Conservation (phyloP, 2,797 vertebrate species). For the Apodemus agrarius region DNA sequence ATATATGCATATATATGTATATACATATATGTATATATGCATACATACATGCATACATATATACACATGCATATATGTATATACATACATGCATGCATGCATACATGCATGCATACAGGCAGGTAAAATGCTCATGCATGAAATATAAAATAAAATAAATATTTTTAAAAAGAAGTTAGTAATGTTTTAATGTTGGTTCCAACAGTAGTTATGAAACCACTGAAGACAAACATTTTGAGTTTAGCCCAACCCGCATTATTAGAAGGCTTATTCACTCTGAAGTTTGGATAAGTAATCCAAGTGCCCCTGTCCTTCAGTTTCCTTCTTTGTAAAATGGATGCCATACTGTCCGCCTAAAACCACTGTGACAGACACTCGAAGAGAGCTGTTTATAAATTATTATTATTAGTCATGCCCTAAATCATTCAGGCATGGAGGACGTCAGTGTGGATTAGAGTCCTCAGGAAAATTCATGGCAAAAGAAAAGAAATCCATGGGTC, state of each 20-base stretch:
- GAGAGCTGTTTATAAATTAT: not conserved
- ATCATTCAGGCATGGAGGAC: not conserved
- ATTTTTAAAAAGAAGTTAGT: not conserved
- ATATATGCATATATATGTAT: too few relatives aligned
- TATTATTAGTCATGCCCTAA: not conserved
- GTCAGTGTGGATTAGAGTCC: not conserved
- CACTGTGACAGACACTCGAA: not conserved
- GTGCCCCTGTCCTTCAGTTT: not conserved
- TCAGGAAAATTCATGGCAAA: constrained; percentile 4
- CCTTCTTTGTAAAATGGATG: constrained; percentile 8
- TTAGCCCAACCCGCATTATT: not conserved
- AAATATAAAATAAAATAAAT: not conserved
- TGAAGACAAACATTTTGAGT: not conserved
- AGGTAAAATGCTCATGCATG: not conserved
- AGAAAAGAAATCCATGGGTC: not conserved
- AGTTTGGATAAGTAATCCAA: not conserved
- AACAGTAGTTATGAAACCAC: not conserved
- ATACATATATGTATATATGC: too few relatives aligned
- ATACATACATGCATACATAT: not conserved
- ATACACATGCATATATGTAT: too few relatives aligned
- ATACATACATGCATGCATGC: not conserved
- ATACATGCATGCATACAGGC: not conserved
- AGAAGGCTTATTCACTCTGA: not conserved
- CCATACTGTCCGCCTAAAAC: not conserved
- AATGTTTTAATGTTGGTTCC: constrained; percentile 29